These are phyloP conservation scores for Nesidiocoris tenuis DNA, from an alignment of 2,888 invertebrate genomes.

Conservation along the genomic window DNA sequence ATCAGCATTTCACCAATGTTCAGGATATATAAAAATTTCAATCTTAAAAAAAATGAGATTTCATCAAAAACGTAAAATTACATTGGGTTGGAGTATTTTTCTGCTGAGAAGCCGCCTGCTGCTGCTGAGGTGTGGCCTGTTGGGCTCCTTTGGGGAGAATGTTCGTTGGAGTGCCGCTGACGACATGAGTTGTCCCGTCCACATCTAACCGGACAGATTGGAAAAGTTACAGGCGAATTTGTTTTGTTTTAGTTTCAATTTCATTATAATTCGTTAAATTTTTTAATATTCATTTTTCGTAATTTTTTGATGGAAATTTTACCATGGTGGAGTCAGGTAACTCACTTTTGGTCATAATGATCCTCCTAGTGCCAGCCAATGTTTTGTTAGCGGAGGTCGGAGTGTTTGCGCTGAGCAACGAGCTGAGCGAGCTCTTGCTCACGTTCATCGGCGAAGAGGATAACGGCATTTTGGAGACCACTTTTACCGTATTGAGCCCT, in stretches of 20 bases:
- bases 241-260: not conserved
- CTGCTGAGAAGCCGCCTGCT: conserved; percentile 52
- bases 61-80: too few species aligned
- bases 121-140: conserved; percentile 54
- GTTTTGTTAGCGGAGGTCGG: conserved; percentile 63
- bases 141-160: conserved; percentile 59
- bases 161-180: conserved; percentile 61
- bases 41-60: too few species aligned
- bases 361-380: conserved; percentile 65
- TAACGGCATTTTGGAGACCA: conserved; percentile 66
- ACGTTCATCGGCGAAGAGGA: conserved; percentile 57
- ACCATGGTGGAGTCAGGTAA: too few species aligned
- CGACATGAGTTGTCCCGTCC: conserved; percentile 66
- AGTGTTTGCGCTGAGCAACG: conserved; percentile 61
- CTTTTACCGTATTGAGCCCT: conserved; percentile 61
- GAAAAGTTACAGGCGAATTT: not conserved
- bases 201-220: conserved; percentile 52
- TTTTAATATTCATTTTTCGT: too few species aligned
- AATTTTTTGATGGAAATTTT: too few species aligned
- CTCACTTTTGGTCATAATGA: conserved; percentile 72
- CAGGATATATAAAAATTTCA: not conserved
- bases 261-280: too few species aligned
- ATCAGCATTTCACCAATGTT: too few species aligned
- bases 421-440: conserved; percentile 61
- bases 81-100: too few species aligned